Percentiles rank a stretch among this genome's conserved stretches.
phyloP scores from a whole-genome alignment of 2,113 vertebrate genomes.

The Axis porcinus region DNA sequence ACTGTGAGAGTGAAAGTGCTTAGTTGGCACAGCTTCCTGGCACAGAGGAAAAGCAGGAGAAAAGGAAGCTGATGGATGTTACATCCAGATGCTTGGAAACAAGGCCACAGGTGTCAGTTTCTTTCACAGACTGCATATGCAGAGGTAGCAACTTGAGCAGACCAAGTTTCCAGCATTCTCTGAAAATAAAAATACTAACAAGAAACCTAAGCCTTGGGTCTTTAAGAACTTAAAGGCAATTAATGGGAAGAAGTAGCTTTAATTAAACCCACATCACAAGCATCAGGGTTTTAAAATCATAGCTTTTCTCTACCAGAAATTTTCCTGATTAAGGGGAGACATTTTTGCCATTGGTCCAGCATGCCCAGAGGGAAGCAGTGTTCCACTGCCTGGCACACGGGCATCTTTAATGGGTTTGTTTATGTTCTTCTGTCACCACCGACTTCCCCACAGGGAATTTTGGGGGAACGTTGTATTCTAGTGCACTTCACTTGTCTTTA shows the following conservation, averaged over 20 bases:
- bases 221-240: conserved; percentile 45
- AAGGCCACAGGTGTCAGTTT: background rate
- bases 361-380: conserved; percentile 21
- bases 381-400: background rate
- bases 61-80: background rate
- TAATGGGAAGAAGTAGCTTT: conserved; percentile 7
- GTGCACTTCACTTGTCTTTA: background rate
- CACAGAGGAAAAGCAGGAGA: background rate
- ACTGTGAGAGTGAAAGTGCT: background rate
- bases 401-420: conserved; percentile 58
- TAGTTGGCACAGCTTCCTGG: background rate
- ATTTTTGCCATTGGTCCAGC: background rate
- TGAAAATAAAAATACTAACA: conserved; percentile 38
- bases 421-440: conserved; percentile 27
- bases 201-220: conserved; percentile 30
- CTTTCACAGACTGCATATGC: background rate
- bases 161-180: background rate
- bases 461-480: conserved; percentile 45
- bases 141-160: background rate
- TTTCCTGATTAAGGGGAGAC: conserved; percentile 60
- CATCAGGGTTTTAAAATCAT: conserved; percentile 47
- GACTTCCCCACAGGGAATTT: conserved; percentile 43
- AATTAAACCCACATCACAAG: conserved; percentile 43
- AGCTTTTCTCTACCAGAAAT: conserved; percentile 33
- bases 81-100: background rate